Base-by-base conservation (phyloP, 2,797 vertebrate species). In the Ceyx erithaca region DNA sequence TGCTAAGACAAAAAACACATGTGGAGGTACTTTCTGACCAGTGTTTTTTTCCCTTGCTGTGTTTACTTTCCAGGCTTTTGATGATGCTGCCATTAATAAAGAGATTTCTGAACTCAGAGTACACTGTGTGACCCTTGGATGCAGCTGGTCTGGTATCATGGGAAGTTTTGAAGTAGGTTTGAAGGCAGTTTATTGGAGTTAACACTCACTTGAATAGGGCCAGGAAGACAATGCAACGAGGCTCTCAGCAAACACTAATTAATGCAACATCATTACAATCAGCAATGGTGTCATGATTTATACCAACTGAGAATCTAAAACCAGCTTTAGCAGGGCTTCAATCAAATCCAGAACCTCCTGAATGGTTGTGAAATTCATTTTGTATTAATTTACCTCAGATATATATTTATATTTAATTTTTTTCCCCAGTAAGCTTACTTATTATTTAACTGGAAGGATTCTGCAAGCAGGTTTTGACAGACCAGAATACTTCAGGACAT, bases 31-130 rank as follows among this genome's bases (percentile, higher is more conserved):
- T 66, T 85, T 58, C 76, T 89, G 17, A 93, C 52, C 30, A 4
- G 6, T 40, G 7, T 23, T 79, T 73, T 73, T 72, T 79, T 19
- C 3, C 8, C 28, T 90, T 25, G 3, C 15, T 69, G 8, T 91
- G 37, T 83, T 96, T 94, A 3, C 26, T 75, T 90, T 90, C 28
- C 90, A 98, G 98, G 97, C 98, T 66, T 98, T 98, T 92, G 97
- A 96, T 16, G 98, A 98, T 88, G 96, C 96, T 46, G 98, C 98
- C 85, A 97, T 98, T 70, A 98, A 98, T 81, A 98, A 98, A 90
- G 98, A 98, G 95, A 98, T 98, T 81, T 97, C 97, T 55, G 97
- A 98, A 7, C 93, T 98, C 84, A 92, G 73, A 70, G 98, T 98
- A 10, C 98, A 93, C 89, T 98, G 98, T 55, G 94, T 94, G 55